phyloP scores from a whole-genome alignment of 2,888 invertebrate genomes.

The Reticulitermes lucifugus region DNA sequence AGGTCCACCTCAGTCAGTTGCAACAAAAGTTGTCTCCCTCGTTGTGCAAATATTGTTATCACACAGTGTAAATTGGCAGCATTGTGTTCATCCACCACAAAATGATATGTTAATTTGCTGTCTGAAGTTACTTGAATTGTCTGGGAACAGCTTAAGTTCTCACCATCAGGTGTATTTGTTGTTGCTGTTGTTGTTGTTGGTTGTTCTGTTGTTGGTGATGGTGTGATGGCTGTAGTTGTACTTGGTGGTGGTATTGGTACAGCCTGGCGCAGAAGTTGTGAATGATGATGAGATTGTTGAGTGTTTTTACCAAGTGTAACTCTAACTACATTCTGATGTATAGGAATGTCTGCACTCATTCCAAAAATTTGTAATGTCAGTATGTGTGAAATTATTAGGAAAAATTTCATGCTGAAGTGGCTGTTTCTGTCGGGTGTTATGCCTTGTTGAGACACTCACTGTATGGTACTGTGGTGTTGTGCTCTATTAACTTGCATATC shows the following conservation, averaged over 20 bases:
- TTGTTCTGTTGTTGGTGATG: too few relatives aligned
- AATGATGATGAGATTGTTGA: neutral
- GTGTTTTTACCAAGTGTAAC: neutral
- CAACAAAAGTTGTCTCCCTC: conserved; percentile 2
- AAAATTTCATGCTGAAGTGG: neutral
- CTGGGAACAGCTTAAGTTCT: neutral
- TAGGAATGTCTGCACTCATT: neutral
- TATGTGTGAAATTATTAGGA: neutral
- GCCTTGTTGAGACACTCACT: too few relatives aligned
- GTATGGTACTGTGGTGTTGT: neutral
- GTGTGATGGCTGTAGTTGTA: neutral
- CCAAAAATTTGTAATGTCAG: neutral
- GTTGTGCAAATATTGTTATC: conserved; percentile 25
- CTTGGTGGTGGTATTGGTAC: neutral
- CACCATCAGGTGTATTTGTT: neutral
- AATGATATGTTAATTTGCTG: neutral
- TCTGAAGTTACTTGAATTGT: neutral
- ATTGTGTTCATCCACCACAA: conserved; percentile 11
- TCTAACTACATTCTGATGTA: neutral
- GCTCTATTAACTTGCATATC: neutral
- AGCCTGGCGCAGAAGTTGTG: neutral
- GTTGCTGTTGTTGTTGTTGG: neutral
- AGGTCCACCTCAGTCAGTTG: conserved; percentile 21
- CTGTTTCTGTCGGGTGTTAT: neutral
- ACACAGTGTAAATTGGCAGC: conserved; percentile 19